These are phyloP conservation scores for Scaptomyza caliginosa DNA, from an alignment of 2,888 invertebrate genomes.

Conservation along the genomic window DNA sequence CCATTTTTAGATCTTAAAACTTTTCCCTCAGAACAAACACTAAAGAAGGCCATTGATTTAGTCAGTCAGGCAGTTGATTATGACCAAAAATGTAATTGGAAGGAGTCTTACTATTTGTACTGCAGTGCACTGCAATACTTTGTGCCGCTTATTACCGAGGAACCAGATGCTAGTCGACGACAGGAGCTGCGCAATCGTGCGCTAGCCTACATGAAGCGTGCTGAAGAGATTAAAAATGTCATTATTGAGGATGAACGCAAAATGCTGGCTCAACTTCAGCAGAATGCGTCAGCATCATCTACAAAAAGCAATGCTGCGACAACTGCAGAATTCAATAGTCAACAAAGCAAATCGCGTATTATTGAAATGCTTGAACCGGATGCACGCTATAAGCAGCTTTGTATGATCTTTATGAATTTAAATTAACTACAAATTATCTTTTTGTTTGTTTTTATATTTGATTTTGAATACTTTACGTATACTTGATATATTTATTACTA, in stretches of 20 bases:
- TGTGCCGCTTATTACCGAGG: conserved; percentile 87
- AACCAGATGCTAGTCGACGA: conserved; percentile 86
- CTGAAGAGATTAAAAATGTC: conserved; percentile 85
- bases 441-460: too few species aligned
- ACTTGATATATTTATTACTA: not conserved
- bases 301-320: conserved; percentile 3
- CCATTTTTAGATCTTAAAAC: conserved; percentile 92
- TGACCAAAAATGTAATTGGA: conserved; percentile 86
- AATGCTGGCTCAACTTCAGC: conserved; percentile 51
- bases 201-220: conserved; percentile 87
- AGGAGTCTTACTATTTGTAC: conserved; percentile 87
- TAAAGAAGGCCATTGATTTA: conserved; percentile 86
- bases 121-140: conserved; percentile 88
- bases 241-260: conserved; percentile 76
- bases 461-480: too few species aligned
- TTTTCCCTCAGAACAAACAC: conserved; percentile 86
- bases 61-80: conserved; percentile 87
- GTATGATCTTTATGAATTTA: conserved; percentile 48
- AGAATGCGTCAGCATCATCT: not conserved
- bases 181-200: conserved; percentile 86
- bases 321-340: conserved; percentile 12
- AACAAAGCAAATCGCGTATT: conserved; percentile 50
- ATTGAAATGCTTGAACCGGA: conserved; percentile 80
- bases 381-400: conserved; percentile 80
- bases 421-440: too few species aligned